phyloP scores from a whole-genome alignment of 2,888 invertebrate genomes.

The Euplagia quadripunctaria region DNA sequence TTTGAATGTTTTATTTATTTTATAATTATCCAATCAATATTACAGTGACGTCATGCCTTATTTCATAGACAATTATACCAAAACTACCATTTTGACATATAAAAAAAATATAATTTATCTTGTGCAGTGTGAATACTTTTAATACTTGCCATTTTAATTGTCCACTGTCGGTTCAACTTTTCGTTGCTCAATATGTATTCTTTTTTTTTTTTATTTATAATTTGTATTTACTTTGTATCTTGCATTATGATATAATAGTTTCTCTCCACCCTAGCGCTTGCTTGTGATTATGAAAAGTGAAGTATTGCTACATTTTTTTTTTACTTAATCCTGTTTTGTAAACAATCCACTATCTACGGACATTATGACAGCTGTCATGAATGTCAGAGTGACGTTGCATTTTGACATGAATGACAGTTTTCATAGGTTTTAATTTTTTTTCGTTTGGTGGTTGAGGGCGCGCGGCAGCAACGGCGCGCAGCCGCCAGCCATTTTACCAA shows the following conservation, averaged over 20 bases:
- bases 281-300: slow-evolving; percentile 37
- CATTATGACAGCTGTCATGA: slow-evolving; percentile 31
- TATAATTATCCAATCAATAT: neutral
- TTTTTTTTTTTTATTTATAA: slow-evolving; percentile 32
- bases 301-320: slow-evolving; percentile 21
- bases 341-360: slow-evolving; percentile 21
- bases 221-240: slow-evolving; percentile 38
- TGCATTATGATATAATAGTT: slow-evolving; percentile 25
- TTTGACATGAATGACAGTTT: slow-evolving; percentile 35
- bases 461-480: slow-evolving; percentile 19
- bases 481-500: slow-evolving; percentile 62
- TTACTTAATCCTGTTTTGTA: slow-evolving; percentile 23
- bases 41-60: neutral
- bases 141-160: neutral
- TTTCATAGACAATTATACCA: neutral
- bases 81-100: neutral
- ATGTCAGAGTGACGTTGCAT: slow-evolving; percentile 22
- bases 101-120: neutral
- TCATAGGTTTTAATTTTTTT: slow-evolving; percentile 35
- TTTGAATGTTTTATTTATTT: neutral
- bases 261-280: slow-evolving; percentile 37
- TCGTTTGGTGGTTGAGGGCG: slow-evolving; percentile 37
- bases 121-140: neutral
- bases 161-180: slow-evolving; percentile 33
- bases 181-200: slow-evolving; percentile 54